Percentiles rank a stretch among this genome's conserved stretches.
Conservation (phyloP, 2,888 invertebrate genomes). For the Hololepta plana region DNA sequence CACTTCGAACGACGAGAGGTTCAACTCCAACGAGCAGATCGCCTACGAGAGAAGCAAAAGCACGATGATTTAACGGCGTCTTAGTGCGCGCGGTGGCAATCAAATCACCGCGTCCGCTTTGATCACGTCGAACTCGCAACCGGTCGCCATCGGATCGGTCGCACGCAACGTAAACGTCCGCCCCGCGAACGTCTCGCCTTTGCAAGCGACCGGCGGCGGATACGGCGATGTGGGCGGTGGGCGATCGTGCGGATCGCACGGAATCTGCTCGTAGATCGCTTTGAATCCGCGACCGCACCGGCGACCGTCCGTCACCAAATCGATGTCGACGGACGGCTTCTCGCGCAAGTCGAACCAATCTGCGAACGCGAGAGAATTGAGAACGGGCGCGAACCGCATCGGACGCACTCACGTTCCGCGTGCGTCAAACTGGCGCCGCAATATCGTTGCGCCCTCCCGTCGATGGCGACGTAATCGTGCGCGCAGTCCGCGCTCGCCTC, state of each 20-base stretch:
- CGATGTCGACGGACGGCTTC: constrained; percentile 19
- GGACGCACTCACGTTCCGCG: background rate
- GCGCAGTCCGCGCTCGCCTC: constrained; percentile 24
- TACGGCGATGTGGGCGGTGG: constrained; percentile 5
- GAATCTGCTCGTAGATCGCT: constrained; percentile 25
- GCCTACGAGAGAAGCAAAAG: too few relatives aligned
- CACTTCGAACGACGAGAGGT: too few relatives aligned
- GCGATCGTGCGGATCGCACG: constrained; percentile 13
- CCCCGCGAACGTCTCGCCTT: too few relatives aligned
- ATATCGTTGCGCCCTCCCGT: constrained; percentile 20
- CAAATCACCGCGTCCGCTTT: too few relatives aligned
- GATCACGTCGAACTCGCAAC: too few relatives aligned
- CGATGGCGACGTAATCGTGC: constrained; percentile 26
- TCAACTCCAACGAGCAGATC: too few relatives aligned
- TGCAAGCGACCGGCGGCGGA: constrained; percentile 5
- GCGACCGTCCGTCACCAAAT: constrained; percentile 23
- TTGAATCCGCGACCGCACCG: constrained; percentile 27
- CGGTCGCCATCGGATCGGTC: too few relatives aligned
- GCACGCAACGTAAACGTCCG: too few relatives aligned
- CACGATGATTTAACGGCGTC: too few relatives aligned
- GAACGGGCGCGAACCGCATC: background rate
- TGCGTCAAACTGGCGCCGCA: constrained; percentile 23
- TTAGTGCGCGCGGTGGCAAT: too few relatives aligned
- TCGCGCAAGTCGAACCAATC: constrained; percentile 20
- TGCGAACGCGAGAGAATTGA: constrained; percentile 9